Evolutionary conservation across 1,140 invertebrate species (phyloP).

Genomic region (Brachionus plicatilis): DNA sequence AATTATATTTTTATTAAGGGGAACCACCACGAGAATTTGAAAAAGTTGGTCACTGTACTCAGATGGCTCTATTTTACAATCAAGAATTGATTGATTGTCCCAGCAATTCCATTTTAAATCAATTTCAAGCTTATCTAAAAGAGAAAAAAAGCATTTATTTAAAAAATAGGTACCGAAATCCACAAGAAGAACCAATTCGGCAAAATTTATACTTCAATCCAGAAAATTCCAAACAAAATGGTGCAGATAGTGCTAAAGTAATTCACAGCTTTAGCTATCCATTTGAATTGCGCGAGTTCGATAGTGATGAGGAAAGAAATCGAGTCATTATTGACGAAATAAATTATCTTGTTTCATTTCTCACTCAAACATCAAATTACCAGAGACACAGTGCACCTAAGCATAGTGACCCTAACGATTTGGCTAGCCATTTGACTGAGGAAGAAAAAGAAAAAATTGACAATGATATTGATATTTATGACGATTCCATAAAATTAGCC

Average conservation of each 20-base stretch:
- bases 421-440: background rate
- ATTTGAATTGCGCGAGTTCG: background rate
- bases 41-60: conserved; percentile 5
- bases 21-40: background rate
- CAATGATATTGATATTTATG: conserved; percentile 15
- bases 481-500: background rate
- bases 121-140: background rate
- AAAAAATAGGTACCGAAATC: background rate
- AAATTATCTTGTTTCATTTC: background rate
- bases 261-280: background rate
- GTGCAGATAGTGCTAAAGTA: background rate
- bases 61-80: conserved; percentile 28
- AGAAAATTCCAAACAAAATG: background rate
- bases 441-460: conserved; percentile 24
- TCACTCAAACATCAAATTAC: background rate
- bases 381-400: background rate
- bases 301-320: background rate
- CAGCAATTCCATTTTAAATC: background rate
- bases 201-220: background rate
- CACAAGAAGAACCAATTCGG: background rate
- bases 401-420: background rate
- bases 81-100: background rate
- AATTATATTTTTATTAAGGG: no score
- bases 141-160: conserved; percentile 20
- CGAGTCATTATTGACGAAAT: background rate